A percentile compares a stretch with the other conserved stretches of the same genome.
phyloP scores from a whole-genome alignment of 2,888 invertebrate species.

The Drosophila anomelani region DNA sequence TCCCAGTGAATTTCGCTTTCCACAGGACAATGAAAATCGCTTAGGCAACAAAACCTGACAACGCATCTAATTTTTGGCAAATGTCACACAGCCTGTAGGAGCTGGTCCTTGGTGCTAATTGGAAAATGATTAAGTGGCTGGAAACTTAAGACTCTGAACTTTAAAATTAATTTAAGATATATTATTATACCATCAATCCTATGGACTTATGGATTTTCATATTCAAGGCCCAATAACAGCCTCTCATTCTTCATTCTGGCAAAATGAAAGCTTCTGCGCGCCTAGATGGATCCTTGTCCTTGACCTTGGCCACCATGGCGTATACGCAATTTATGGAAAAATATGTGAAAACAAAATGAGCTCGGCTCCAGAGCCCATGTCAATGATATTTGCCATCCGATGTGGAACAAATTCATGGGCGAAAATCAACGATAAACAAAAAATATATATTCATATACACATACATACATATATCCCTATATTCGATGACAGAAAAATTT shows the following conservation, averaged over 20 bases:
- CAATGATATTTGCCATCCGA: constrained; percentile 32
- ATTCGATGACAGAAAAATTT: constrained; percentile 28
- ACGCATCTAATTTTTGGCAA: constrained; percentile 22
- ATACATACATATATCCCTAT: background rate
- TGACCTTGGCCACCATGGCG: constrained; percentile 51
- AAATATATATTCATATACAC: background rate
- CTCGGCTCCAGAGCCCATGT: constrained; percentile 11
- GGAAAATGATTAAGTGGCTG: constrained; percentile 28
- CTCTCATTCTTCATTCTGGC: background rate
- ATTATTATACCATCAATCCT: constrained; percentile 1
- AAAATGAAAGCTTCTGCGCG: constrained; percentile 4
- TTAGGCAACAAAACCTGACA: constrained; percentile 45
- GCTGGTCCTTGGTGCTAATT: constrained; percentile 25
- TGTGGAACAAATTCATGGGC: constrained; percentile 29
- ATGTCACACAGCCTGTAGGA: constrained; percentile 15
- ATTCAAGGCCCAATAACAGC: constrained; percentile 22
- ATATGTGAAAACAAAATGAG: constrained; percentile 32
- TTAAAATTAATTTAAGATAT: background rate
- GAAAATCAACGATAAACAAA: constrained; percentile 7
- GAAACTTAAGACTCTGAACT: background rate
- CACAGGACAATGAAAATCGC: constrained; percentile 42
- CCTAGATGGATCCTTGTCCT: constrained; percentile 38
- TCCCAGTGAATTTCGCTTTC: constrained; percentile 6
- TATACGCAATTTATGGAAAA: constrained; percentile 45
- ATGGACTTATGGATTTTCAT: constrained; percentile 15